A percentile compares a stretch with the other conserved stretches of the same genome.
Conservation (phyloP, 2,113 vertebrate species). For the Anoplopoma fimbria region DNA sequence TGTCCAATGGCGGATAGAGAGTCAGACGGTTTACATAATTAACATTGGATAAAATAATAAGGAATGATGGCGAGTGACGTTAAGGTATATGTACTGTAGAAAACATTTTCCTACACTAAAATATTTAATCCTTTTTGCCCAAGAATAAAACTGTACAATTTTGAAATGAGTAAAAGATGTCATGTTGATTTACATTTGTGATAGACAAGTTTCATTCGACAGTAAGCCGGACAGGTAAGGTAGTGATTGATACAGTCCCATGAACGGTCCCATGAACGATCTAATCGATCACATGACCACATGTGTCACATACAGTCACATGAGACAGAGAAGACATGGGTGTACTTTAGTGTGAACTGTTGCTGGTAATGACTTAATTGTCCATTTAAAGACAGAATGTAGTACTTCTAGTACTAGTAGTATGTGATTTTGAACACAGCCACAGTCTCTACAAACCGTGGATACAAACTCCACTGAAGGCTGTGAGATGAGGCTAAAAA, state of each 20-base stretch:
- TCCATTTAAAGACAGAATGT: no score
- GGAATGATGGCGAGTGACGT: no score
- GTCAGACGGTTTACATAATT: no score
- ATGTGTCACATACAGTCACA: no score
- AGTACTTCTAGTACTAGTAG: background rate
- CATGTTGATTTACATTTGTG: background rate
- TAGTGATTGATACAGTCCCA: background rate
- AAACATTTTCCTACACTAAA: no score
- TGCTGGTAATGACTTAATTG: background rate
- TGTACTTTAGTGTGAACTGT: background rate
- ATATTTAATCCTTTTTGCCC: no score
- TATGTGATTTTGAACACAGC: background rate
- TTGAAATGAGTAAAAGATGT: background rate
- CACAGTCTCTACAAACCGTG: background rate
- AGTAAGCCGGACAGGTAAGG: background rate
- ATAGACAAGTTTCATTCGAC: background rate
- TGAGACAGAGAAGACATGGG: background rate
- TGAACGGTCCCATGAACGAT: no score
- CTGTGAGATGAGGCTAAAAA: background rate
- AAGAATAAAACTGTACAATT: no score
- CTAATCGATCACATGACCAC: no score
- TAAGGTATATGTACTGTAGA: no score
- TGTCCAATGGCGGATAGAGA: no score
- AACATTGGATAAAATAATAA: no score
- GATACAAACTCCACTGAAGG: background rate